A percentile compares a stretch with the other conserved stretches of the same genome.
Evolutionary conservation across 2,797 vertebrate species (phyloP).

Genomic region (Gymnothorax reevesii): DNA sequence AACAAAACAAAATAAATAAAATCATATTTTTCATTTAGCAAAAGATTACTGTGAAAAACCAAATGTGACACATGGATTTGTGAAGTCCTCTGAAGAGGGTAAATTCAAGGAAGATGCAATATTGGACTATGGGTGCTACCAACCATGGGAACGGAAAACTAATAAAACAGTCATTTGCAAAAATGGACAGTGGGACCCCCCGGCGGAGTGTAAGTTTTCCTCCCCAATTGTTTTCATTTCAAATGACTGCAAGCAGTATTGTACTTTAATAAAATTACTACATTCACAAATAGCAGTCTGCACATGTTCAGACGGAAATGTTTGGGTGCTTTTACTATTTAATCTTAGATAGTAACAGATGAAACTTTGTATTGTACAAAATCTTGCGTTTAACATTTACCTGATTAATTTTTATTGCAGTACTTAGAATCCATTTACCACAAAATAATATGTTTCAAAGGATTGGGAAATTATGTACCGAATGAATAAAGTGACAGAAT

Average conservation of each 20-base stretch:
- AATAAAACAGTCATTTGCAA: neutral
- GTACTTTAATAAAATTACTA: neutral
- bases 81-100: neutral
- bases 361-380: too few species aligned
- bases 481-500: too few species aligned
- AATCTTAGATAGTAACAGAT: too few species aligned
- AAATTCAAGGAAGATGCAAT: neutral
- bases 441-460: too few species aligned
- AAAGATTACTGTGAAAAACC: constrained; percentile 12
- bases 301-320: neutral
- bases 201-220: constrained; percentile 8
- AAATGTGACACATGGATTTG: neutral
- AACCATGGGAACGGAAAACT: neutral
- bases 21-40: neutral
- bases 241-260: neutral
- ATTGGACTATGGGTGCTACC: neutral
- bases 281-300: neutral
- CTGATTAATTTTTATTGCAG: too few species aligned
- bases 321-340: too few species aligned
- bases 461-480: too few species aligned
- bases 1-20: neutral
- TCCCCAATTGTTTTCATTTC: neutral
- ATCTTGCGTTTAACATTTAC: too few species aligned
- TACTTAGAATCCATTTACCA: too few species aligned
- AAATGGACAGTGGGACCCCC: neutral